These are phyloP conservation scores for Lanistes nyassanus DNA, from an alignment of 1,140 invertebrate species.

Conservation along the genomic window DNA sequence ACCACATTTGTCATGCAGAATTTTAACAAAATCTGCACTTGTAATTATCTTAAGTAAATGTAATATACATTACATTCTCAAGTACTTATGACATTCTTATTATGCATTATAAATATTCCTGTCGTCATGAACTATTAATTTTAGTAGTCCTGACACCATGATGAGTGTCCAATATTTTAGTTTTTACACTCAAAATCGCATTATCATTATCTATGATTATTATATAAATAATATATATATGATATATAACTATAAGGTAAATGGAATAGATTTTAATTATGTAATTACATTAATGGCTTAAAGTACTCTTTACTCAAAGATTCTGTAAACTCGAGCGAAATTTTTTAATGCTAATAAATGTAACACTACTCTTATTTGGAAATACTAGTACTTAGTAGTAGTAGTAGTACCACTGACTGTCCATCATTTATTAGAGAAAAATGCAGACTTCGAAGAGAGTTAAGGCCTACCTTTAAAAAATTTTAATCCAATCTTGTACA, in stretches of 20 bases:
- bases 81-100: no score
- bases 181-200: no score
- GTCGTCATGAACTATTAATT: no score
- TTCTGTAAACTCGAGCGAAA: not conserved
- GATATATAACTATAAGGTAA: no score
- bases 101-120: no score
- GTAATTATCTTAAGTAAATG: not conserved
- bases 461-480: slow-evolving; percentile 85
- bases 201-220: no score
- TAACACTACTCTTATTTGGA: not conserved
- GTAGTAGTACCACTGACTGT: not conserved
- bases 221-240: no score
- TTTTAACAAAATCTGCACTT: not conserved
- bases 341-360: not conserved
- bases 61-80: not conserved
- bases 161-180: no score
- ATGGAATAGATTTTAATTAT: no score
- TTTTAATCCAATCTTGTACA: slow-evolving; percentile 85
- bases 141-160: no score
- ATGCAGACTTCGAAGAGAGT: no score
- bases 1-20: not conserved
- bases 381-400: not conserved
- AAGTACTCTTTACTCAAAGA: not conserved
- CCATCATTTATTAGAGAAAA: not conserved
- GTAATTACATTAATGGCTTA: no score